These are phyloP conservation scores for Meriones psammophilus DNA, from an alignment of 2,797 vertebrate genomes.

Conservation along the genomic window DNA sequence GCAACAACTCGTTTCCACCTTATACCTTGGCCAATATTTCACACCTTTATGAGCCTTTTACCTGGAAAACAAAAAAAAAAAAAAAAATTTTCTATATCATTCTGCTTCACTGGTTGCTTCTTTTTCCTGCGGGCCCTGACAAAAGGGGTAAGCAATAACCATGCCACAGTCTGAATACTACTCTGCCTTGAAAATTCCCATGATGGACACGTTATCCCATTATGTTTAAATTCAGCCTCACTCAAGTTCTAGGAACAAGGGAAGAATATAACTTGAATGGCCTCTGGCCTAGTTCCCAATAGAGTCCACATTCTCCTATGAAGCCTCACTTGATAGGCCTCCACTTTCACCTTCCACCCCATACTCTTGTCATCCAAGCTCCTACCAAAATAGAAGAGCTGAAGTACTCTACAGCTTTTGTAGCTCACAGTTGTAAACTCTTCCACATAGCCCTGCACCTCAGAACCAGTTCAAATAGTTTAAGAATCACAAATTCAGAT, in stretches of 20 bases:
- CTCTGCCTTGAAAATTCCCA: not conserved
- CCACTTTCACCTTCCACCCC: not conserved
- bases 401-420: too few species aligned
- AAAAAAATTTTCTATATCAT: not conserved
- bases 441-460: too few species aligned
- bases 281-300: not conserved
- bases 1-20: fast-evolving
- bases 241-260: not conserved
- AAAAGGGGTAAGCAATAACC: not conserved
- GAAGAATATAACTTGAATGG: not conserved
- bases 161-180: not conserved
- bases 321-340: too few species aligned
- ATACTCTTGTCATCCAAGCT: not conserved
- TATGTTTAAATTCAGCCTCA: not conserved
- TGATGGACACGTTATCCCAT: not conserved
- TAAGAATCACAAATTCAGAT: not conserved
- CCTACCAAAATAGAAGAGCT: not conserved
- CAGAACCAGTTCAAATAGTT: not conserved
- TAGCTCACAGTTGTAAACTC: not conserved
- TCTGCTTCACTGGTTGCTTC: not conserved
- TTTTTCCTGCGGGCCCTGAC: not conserved
- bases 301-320: not conserved
- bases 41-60: not conserved
- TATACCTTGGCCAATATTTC: not conserved
- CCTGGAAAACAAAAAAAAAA: not conserved